These are phyloP conservation scores for Mamestra configurata DNA, from an alignment of 1,140 invertebrate species.

Conservation along the genomic window DNA sequence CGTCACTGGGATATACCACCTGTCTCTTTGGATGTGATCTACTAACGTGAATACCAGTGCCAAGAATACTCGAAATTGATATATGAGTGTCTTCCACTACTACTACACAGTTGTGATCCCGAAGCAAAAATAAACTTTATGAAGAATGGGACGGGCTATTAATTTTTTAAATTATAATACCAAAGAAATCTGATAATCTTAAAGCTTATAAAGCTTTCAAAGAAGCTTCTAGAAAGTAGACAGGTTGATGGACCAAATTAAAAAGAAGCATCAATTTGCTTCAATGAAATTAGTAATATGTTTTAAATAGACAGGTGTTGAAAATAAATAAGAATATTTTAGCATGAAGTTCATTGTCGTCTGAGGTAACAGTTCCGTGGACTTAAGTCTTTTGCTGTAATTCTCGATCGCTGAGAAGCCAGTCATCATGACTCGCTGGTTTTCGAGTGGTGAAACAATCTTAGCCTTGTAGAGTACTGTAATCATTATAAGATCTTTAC, in stretches of 20 bases:
- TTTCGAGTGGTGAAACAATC: background rate
- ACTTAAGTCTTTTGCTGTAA: conserved; percentile 3
- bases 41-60: conserved; percentile 6
- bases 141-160: too few species aligned
- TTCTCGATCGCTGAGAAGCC: background rate
- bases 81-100: background rate
- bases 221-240: background rate
- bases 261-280: too few species aligned
- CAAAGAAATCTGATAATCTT: too few species aligned
- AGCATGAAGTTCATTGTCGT: conserved; percentile 32
- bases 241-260: too few species aligned
- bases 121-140: background rate
- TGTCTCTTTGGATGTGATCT: conserved; percentile 1
- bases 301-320: background rate
- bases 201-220: background rate
- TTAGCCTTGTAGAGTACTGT: background rate
- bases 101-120: conserved; percentile 1
- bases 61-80: conserved; percentile 17
- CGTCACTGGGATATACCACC: background rate
- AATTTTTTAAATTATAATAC: background rate
- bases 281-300: too few species aligned
- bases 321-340: conserved; percentile 9
- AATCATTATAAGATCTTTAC: conserved; percentile 1
- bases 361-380: background rate
- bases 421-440: conserved; percentile 9